phyloP scores from a whole-genome alignment of 2,888 invertebrate species.

The Meandrusa payeni region DNA sequence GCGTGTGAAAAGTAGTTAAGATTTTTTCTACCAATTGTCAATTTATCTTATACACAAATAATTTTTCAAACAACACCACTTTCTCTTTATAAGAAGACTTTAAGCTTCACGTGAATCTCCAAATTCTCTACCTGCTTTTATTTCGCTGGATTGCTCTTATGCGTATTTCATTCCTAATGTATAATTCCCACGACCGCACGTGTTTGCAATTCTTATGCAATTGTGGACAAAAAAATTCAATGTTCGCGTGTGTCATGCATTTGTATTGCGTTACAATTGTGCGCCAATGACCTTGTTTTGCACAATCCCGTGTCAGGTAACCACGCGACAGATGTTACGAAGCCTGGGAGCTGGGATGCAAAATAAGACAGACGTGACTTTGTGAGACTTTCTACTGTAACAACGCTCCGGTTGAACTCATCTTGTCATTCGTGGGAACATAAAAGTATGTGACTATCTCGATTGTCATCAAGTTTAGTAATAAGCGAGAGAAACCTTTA shows the following conservation, averaged over 20 bases:
- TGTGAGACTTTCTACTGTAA: constrained; percentile 68
- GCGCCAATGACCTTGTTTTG: constrained; percentile 63
- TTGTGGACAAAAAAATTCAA: constrained; percentile 21
- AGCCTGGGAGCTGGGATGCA: constrained; percentile 66
- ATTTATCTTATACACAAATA: neutral
- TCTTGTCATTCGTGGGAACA: constrained; percentile 74
- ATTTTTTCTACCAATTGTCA: neutral
- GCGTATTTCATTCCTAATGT: constrained; percentile 32
- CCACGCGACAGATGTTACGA: constrained; percentile 61
- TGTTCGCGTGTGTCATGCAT: constrained; percentile 27
- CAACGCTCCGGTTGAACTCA: constrained; percentile 59
- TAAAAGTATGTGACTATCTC: constrained; percentile 57
- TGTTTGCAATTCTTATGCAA: constrained; percentile 45
- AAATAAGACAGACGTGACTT: constrained; percentile 74
- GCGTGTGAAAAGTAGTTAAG: no score
- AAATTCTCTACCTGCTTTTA: constrained; percentile 40
- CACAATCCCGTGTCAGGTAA: constrained; percentile 57
- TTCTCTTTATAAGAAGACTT: constrained; percentile 40
- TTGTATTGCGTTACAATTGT: constrained; percentile 45
- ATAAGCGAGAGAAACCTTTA: constrained; percentile 46
- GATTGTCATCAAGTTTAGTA: constrained; percentile 48
- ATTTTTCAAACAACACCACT: constrained; percentile 30
- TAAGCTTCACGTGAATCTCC: constrained; percentile 27
- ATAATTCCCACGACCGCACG: constrained; percentile 70
- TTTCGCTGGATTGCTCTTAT: constrained; percentile 49